Evolutionary conservation across 2,113 vertebrate genomes (phyloP).

Genomic region (Hoplias malabaricus): DNA sequence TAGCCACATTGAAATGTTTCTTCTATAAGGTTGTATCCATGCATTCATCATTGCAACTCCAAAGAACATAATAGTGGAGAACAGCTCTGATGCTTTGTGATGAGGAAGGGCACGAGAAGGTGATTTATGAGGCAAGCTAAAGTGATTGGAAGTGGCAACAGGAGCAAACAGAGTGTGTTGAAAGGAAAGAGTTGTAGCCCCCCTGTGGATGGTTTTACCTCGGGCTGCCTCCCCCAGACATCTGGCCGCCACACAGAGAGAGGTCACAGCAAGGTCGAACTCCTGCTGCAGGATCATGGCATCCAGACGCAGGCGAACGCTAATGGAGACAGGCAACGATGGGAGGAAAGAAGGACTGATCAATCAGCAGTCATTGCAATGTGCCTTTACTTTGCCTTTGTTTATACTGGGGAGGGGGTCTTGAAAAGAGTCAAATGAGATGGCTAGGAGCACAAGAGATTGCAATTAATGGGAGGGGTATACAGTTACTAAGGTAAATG

Average conservation of each 20-base stretch:
- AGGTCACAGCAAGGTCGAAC: slow-evolving; percentile 79
- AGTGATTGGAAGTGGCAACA: not conserved
- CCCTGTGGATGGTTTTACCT: slow-evolving; percentile 71
- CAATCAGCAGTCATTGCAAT: slow-evolving; percentile 51
- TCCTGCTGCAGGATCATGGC: slow-evolving; percentile 81
- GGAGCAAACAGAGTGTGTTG: slow-evolving; percentile 15
- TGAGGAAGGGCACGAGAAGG: not conserved
- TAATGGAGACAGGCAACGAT: slow-evolving; percentile 50
- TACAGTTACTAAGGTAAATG: not conserved
- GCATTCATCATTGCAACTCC: not conserved
- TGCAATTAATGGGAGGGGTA: not conserved
- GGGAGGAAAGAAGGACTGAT: slow-evolving; percentile 36
- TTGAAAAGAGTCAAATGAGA: not conserved
- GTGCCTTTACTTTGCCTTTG: slow-evolving; percentile 2
- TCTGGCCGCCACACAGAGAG: slow-evolving; percentile 79
- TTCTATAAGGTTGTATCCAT: not conserved
- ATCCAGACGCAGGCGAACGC: slow-evolving; percentile 76
- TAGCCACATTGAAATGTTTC: not conserved
- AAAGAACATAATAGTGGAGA: not conserved
- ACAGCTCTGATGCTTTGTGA: not conserved
- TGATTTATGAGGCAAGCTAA: slow-evolving; percentile 30
- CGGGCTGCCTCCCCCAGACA: slow-evolving; percentile 77
- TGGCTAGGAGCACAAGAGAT: not conserved
- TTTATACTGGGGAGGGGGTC: not conserved
- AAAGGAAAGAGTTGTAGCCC: slow-evolving; percentile 45